Conservation (phyloP, 1,140 invertebrate species). For the Atta cephalotes region DNA sequence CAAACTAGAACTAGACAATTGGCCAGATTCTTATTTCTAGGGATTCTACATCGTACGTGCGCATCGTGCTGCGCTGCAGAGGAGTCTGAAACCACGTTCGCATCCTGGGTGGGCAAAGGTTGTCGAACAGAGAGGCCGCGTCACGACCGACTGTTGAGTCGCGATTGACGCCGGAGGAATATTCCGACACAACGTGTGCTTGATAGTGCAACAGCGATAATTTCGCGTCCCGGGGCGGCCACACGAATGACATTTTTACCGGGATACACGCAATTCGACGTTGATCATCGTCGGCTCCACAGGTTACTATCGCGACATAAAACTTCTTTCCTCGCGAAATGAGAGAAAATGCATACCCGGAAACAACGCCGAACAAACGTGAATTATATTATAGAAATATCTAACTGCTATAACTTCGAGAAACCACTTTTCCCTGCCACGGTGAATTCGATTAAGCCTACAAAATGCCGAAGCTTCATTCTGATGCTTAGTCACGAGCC, state of each 20-base stretch:
- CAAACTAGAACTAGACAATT: no score
- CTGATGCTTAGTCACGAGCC: conserved; percentile 35
- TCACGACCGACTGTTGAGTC: conserved; percentile 53
- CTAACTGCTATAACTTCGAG: conserved; percentile 16
- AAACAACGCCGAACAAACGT: conserved; percentile 31
- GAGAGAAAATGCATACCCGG: conserved; percentile 47
- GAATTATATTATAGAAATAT: conserved; percentile 43
- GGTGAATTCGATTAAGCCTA: conserved; percentile 32
- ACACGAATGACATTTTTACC: conserved; percentile 24
- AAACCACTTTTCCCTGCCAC: background rate
- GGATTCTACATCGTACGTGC: conserved; percentile 21
- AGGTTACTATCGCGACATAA: conserved; percentile 11
- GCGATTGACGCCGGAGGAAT: conserved; percentile 23
- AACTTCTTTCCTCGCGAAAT: conserved; percentile 8
- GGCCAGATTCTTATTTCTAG: no score
- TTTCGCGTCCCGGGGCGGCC: conserved; percentile 15
- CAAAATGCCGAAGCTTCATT: conserved; percentile 22
- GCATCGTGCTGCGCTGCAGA: conserved; percentile 4
- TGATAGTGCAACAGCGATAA: conserved; percentile 32
- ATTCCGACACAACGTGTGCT: conserved; percentile 3
- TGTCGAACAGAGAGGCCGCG: conserved; percentile 60
- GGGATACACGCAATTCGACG: background rate
- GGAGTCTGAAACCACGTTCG: conserved; percentile 56
- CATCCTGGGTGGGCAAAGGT: conserved; percentile 68
- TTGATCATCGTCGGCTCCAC: background rate